Base-by-base conservation (phyloP, 1,140 invertebrate species). In the Manduca sexta region DNA sequence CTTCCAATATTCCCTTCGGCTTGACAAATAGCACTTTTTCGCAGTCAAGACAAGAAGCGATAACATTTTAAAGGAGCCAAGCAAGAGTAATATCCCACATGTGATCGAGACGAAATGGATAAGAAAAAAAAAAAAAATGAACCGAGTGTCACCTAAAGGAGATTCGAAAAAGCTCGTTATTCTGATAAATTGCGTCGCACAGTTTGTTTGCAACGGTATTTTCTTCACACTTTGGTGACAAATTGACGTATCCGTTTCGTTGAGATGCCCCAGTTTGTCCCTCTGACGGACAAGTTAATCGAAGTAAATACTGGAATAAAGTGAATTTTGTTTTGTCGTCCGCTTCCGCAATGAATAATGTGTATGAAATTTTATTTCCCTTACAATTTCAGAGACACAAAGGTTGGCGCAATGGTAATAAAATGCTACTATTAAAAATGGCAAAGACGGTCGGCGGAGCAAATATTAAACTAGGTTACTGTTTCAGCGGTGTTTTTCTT, bases 81-180 rank as follows among this genome's bases (percentile, higher is more conserved):
- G 60, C 64, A 53, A 71, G 65, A 74, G 61, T 70, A 70, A 76
- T 69, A 64, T 63, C 60, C 62, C 57, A 75, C 73, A 77, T 74
- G 72, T 75, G 74, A 80, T 80, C 70, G 70, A 65, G 66, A 60
- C 55, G 61, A 69, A 76, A 73, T 61, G 74, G 73, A 73, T 74
- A 76, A 73, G 69, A 77, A 74, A 79, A 77, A 73, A 78, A n/a
- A 67, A 67, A 80, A 76, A 81, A 81, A 81, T 81, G 77, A 81
- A 81, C 70, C 73, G 56, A 63, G 65, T 71, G 76, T 77, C 76
- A 77, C 76, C 64, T 60, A 74, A 71, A 74, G 66, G 68, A 77
- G 72, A 78, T 80, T 80, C 73, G 70, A 71, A 72, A 75, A 74
- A 73, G 66, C 69, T 78, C 76, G 74, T 80, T 80, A 74, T 72